Conservation (phyloP, 2,113 vertebrate species). For the Desmodus rotundus region DNA sequence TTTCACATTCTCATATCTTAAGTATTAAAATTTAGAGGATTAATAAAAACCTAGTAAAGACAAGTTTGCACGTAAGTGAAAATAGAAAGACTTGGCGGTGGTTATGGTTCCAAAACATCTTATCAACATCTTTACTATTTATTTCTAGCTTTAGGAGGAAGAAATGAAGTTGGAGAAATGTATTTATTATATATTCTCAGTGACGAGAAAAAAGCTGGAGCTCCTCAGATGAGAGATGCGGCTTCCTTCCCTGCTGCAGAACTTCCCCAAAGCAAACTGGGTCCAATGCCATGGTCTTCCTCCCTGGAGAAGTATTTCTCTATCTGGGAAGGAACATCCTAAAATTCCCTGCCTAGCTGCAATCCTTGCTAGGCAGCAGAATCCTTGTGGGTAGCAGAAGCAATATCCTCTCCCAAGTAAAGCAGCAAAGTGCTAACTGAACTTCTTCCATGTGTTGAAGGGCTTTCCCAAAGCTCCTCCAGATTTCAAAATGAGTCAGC, state of each 20-base stretch:
- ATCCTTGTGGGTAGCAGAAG: background rate
- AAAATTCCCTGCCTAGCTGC: background rate
- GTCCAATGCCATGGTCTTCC: background rate
- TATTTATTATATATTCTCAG: background rate
- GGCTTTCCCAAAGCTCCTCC: background rate
- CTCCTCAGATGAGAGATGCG: background rate
- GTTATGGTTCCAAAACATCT: background rate
- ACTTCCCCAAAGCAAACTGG: background rate
- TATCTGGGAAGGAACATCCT: background rate
- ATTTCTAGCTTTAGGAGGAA: background rate
- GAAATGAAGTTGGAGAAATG: background rate
- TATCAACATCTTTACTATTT: background rate
- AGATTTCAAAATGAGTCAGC: constrained; percentile 43
- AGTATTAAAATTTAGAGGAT: constrained; percentile 10
- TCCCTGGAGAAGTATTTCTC: background rate
- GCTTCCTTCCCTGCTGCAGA: background rate
- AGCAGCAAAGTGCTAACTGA: background rate
- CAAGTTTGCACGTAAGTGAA: background rate
- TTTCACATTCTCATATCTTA: background rate
- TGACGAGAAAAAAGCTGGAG: background rate
- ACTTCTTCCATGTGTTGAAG: background rate
- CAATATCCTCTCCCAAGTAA: background rate
- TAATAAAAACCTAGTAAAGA: background rate
- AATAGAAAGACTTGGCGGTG: background rate
- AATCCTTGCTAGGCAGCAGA: background rate